Evolutionary conservation across 2,113 vertebrate species (phyloP), one percentile per base, ranked within the genome.

Genomic region (Tamias sibiricus): DNA sequence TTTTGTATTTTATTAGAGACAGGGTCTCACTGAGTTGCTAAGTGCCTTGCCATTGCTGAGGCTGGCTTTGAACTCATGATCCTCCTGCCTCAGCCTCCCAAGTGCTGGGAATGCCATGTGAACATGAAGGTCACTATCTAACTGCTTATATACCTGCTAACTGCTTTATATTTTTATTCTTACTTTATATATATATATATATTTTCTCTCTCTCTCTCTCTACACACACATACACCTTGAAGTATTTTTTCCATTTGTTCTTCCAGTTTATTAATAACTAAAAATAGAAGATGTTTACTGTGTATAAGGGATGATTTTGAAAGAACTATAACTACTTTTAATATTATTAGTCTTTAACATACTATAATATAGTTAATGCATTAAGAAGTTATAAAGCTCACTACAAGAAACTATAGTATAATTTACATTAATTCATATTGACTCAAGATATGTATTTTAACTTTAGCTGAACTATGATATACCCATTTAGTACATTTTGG

Each of bases 221-320:
- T 47, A 42, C 47, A 42, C 14, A 37, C 66, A 30, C 40, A 49
- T 9, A 32, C 6, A 9, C 3, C 19, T 90, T 6, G 26, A 47
- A 66, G 4, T 74, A 12, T 64, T 80, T 79, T 6, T 93, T 57
- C 64, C 74, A 44, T 10, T 93, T 90, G 80, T 35, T 20, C 66
- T 68, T 86, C 26, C 26, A 81, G 37, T 9, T 93, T 74, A 80
- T 57, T 84, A 77, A 89, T 62, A 57, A n/a, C 68, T 68, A 79
- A 79, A 79, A 93, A 72, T 64, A 86, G 57, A 81, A 69, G 35
- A 87, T 12, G 57, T 62, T 68, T 80, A 81, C 68, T 81, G 0
- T 86, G 47, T 79, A 62, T 52, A 95, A 90, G 90, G 52, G 68
- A 77, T 74, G 47, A 37, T 68, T 74, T 89, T 96, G 54, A 74